Percentiles rank a stretch among this genome's conserved stretches.
phyloP scores from a whole-genome alignment of 2,888 invertebrate genomes.

The Andrena trimmerana region DNA sequence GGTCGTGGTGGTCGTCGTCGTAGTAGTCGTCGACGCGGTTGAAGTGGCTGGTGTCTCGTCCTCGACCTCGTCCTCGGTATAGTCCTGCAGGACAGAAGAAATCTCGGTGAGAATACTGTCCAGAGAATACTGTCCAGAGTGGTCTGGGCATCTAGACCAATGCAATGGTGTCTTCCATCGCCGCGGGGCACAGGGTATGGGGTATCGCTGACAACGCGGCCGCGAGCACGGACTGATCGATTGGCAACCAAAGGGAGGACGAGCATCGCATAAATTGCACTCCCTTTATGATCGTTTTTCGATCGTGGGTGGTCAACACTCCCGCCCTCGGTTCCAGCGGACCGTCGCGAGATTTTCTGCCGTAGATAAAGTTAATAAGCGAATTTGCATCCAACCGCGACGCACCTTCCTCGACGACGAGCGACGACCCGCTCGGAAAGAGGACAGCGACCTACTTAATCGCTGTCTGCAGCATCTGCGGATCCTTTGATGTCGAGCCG shows the following conservation, averaged over 20 bases:
- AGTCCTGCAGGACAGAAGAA: conserved; percentile 74
- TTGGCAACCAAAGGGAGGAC: background rate
- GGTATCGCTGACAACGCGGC: background rate
- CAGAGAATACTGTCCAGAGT: background rate
- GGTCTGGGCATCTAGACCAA: background rate
- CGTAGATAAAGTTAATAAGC: conserved; percentile 63
- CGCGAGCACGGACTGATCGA: background rate
- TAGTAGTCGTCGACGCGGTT: conserved; percentile 63
- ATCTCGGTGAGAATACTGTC: conserved; percentile 3
- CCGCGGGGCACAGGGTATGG: background rate
- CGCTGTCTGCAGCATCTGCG: conserved; percentile 70
- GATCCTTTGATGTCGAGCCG: conserved; percentile 78
- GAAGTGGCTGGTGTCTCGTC: conserved; percentile 71
- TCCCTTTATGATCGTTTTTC: conserved; percentile 7
- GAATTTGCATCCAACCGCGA: conserved; percentile 63
- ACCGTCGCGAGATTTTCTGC: conserved; percentile 51
- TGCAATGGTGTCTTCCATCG: background rate
- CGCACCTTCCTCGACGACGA: conserved; percentile 39
- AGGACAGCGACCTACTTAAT: conserved; percentile 73
- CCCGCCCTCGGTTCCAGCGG: background rate
- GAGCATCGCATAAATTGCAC: conserved; percentile 21
- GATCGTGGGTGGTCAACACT: conserved; percentile 60
- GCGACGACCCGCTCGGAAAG: conserved; percentile 43
- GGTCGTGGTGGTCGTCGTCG: conserved; percentile 80
- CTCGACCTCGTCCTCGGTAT: conserved; percentile 79